Evolutionary conservation across 2,797 vertebrate genomes (phyloP).

Genomic region (Limnodromus scolopaceus): DNA sequence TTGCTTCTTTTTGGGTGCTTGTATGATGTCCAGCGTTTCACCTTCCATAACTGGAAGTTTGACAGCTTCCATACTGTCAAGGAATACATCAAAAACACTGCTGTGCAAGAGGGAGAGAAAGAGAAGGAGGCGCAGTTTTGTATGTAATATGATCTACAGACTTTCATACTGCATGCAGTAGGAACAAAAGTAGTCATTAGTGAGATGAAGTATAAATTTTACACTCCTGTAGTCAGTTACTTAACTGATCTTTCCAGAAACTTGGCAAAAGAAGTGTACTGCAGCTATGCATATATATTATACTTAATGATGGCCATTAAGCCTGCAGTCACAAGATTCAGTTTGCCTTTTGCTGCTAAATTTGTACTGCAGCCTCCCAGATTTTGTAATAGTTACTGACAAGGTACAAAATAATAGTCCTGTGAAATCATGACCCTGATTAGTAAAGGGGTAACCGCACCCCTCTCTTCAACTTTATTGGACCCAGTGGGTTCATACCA

Average conservation of each 20-base stretch:
- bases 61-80: not conserved
- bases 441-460: not conserved
- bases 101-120: not conserved
- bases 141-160: not conserved
- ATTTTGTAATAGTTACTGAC: conserved; percentile 39
- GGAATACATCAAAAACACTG: not conserved
- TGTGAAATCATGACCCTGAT: conserved; percentile 20
- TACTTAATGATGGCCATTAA: conserved; percentile 36
- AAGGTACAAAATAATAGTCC: conserved; percentile 18
- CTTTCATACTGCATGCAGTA: not conserved
- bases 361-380: not conserved
- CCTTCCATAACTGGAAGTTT: not conserved
- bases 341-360: conserved; percentile 24
- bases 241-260: conserved; percentile 53
- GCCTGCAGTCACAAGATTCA: conserved; percentile 37
- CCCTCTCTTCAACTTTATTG: not conserved
- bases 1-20: not conserved
- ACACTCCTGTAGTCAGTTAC: conserved; percentile 6
- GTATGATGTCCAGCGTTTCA: not conserved
- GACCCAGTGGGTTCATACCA: not conserved
- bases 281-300: conserved; percentile 46
- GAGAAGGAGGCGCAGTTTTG: not conserved
- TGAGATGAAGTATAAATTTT: conserved; percentile 28
- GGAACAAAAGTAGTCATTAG: conserved; percentile 15
- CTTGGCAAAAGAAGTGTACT: conserved; percentile 10